phyloP scores from a whole-genome alignment of 1,140 invertebrate species.

The Cydia strobilella region DNA sequence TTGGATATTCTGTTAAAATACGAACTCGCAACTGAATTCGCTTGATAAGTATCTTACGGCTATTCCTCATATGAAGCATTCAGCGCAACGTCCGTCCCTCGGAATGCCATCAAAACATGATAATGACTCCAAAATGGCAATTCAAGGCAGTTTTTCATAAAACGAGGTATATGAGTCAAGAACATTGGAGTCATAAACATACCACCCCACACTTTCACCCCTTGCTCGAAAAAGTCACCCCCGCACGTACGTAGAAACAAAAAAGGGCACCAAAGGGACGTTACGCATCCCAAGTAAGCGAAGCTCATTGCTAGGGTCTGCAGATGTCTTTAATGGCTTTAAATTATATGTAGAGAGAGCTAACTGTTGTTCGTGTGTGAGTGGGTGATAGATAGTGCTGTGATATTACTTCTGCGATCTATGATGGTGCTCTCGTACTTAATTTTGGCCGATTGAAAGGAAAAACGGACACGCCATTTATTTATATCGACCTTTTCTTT shows the following conservation, averaged over 20 bases:
- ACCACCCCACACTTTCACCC: constrained; percentile 71
- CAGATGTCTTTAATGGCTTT: constrained; percentile 80
- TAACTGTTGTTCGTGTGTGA: constrained; percentile 61
- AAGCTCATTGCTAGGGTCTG: constrained; percentile 73
- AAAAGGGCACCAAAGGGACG: constrained; percentile 75
- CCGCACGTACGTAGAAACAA: constrained; percentile 70
- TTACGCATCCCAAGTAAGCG: constrained; percentile 75
- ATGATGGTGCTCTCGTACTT: neutral
- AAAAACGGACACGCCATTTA: neutral
- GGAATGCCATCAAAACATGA: constrained; percentile 49
- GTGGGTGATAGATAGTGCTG: constrained; percentile 67
- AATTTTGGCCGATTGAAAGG: neutral
- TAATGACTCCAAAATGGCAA: constrained; percentile 66
- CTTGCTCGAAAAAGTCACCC: constrained; percentile 77
- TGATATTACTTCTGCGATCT: constrained; percentile 47
- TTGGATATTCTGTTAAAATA: constrained; percentile 48
- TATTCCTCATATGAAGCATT: neutral
- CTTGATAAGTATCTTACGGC: neutral
- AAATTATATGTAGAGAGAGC: constrained; percentile 78
- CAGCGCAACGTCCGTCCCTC: neutral
- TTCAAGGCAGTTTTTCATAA: constrained; percentile 72
- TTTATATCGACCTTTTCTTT: neutral
- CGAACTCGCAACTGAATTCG: neutral
- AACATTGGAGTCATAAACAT: constrained; percentile 75
- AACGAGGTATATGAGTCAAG: constrained; percentile 77